Base-by-base conservation (phyloP, 2,888 invertebrate species). In the Eristalinus sepulchralis region DNA sequence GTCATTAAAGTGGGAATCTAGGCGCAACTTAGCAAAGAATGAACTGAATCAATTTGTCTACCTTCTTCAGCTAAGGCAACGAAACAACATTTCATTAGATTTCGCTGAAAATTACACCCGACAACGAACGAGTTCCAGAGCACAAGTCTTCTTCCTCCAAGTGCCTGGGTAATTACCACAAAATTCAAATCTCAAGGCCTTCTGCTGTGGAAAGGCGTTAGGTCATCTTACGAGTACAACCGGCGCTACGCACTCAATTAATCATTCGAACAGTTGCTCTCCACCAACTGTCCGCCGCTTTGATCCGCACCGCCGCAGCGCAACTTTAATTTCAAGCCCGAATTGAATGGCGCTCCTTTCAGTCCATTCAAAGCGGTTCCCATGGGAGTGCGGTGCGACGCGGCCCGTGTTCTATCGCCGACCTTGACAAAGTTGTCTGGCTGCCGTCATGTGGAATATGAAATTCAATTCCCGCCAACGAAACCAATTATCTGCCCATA, bases 401-500 rank as follows among this genome's bases (percentile, higher is more conserved):
- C 27, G n/a, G 31, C 17, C 39, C 13, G 11, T 55, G 47, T 71
- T 22, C 31, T 62, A 24, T 34, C 70, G 81, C 76, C 81, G 84
- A 84, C 84, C 84, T 84, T 84, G 84, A 39, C 27, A 67, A 57
- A 71, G 57, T 83, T 66, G 84, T 84, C 84, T 84, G 76, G 66
- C 27, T n/a, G 63, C 78, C 57, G 62, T 47, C 34, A 20, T 33
- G 5, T 9, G 2, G 59, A 78, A 72, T 67, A 64, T 78, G 85
- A 85, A 85, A 77, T 64, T 73, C 77, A 82, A 85, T 85, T 82
- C 84, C 73, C 75, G 76, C 66, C 71, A 71, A 72, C 72, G 67
- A 83, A 86, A 86, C 78, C 86, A 86, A 83, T 86, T 83, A 86
- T 79, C 73, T 75, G 72, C 66, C 78, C 75, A 70, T 83, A 86